Base-by-base conservation (phyloP, 2,888 invertebrate genomes). In the Mythimna pallens region DNA sequence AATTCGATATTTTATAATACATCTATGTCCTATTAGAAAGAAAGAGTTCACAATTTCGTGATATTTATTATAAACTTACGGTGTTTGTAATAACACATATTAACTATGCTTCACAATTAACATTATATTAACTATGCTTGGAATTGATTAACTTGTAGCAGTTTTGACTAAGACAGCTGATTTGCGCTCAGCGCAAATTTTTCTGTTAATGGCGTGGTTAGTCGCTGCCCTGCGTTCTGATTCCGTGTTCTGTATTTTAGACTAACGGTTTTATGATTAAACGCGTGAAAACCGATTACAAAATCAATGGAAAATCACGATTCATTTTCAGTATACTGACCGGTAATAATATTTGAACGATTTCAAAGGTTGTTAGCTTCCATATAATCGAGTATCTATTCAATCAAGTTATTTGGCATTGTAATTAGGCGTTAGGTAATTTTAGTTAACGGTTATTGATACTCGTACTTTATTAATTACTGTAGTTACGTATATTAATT, bases 401-500 rank as follows among this genome's bases (percentile, higher is more conserved):
- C 62, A 65, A 65, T 68, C 71, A 64, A 69, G 52, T 65, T 73
- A 62, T 80, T 77, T 2, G 55, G 40, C 65, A 70, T 66, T 61
- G n/a, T 78, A 81, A 83, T 81, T 65, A 73, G 54, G 10, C 59
- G 55, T 82, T 74, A 69, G 65, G 65, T 81, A 83, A 82, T 77
- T 68, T 67, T 50, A 83, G 78, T 61, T 78, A 55, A 74, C 61
- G 0, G 74, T 83, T 70, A 83, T 72, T 81, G 81, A 83, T 82
- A 81, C n/a, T n/a, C n/a, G n/a, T n/a, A n/a, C 69, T 77, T 80
- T 57, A 65, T 65, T 77, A 70, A 80, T 67, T 59, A 65, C 63
- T 58, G 68, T 66, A 61, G 70, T 83, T 83, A 78, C 74, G 78
- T 72, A 20, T 34, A 62, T 70, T 70, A 82, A 82, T 65, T 70